phyloP scores from a whole-genome alignment of 30 jellyfish, hydroid and myxozoan species.

The Aurelia aurita region DNA sequence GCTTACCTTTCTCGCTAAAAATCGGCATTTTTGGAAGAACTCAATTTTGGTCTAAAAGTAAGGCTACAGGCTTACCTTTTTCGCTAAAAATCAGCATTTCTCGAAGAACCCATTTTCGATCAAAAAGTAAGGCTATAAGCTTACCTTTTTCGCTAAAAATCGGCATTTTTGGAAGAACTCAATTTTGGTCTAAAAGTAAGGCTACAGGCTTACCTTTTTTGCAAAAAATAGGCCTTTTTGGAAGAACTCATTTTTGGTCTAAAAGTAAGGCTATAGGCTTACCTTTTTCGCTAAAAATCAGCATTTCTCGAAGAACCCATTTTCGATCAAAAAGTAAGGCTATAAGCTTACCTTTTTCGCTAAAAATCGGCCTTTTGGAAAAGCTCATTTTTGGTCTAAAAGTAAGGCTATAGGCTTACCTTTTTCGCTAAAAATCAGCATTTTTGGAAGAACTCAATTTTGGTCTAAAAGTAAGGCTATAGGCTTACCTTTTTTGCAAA shows the following conservation, averaged over 20 bases:
- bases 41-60: too few relatives aligned
- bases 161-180: too few relatives aligned
- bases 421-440: neutral
- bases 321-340: conserved; percentile 3
- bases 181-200: neutral
- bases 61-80: too few relatives aligned
- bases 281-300: neutral
- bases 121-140: too few relatives aligned
- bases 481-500: neutral
- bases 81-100: too few relatives aligned
- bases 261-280: conserved; percentile 24
- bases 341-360: conserved; percentile 2
- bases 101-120: too few relatives aligned
- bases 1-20: too few relatives aligned
- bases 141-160: too few relatives aligned
- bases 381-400: neutral
- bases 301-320: neutral
- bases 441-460: neutral
- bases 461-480: neutral
- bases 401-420: neutral
- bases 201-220: neutral
- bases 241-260: neutral
- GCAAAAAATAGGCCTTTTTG: neutral
- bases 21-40: too few relatives aligned
- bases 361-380: neutral